Percentiles rank a stretch among this genome's conserved stretches.
These are phyloP conservation scores for Tiliqua scincoides DNA, from an alignment of 2,113 vertebrate species.

Conservation along the genomic window DNA sequence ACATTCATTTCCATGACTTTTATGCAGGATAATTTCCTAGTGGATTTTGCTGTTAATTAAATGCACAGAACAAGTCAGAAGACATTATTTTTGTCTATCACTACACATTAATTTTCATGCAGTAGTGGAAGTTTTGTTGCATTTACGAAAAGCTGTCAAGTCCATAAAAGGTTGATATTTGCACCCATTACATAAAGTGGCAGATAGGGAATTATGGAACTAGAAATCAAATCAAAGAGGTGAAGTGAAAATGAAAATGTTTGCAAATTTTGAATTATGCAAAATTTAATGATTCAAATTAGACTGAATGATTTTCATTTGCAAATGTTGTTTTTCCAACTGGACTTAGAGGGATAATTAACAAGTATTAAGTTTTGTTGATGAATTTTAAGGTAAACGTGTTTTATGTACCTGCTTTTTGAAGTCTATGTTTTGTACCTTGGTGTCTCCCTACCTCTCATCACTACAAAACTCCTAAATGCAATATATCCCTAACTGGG, in stretches of 20 bases:
- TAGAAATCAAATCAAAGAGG: slow-evolving; percentile 18
- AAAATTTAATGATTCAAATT: neutral
- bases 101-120: neutral
- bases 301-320: too few relatives aligned
- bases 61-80: neutral
- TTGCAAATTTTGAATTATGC: neutral
- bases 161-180: neutral
- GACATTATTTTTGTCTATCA: neutral
- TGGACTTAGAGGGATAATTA: neutral
- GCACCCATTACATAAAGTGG: neutral
- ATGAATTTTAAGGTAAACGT: neutral
- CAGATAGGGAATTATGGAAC: slow-evolving; percentile 20
- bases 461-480: neutral
- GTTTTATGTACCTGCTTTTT: neutral
- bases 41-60: neutral
- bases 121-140: neutral
- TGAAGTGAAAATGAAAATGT: neutral
- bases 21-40: neutral
- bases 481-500: neutral
- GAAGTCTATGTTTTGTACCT: neutral
- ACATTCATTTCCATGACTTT: neutral
- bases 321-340: neutral
- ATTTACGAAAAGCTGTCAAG: neutral
- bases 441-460: neutral
- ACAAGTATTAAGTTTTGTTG: neutral